phyloP scores from a whole-genome alignment of 2,797 vertebrate genomes.

The Lutjanus campechanus region DNA sequence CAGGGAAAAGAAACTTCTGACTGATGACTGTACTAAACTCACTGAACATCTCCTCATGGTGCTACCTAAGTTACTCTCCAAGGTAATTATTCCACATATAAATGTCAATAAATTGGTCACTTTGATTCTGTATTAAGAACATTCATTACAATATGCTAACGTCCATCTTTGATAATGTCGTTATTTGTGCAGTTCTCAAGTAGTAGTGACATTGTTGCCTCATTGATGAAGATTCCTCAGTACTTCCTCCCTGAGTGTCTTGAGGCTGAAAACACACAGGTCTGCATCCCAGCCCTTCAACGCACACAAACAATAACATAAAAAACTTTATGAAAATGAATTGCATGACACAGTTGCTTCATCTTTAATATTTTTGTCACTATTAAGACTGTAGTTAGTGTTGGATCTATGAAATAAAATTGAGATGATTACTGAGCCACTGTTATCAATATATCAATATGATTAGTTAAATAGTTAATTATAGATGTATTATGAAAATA shows the following conservation, averaged over 20 bases:
- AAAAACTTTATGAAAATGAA: not conserved
- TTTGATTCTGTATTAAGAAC: not conserved
- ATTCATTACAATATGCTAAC: not conserved
- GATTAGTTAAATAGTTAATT: not conserved
- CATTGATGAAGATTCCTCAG: slow-evolving; percentile 91
- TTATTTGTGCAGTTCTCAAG: slow-evolving; percentile 87
- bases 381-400: not conserved
- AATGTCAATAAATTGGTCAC: accelerated
- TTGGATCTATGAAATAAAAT: not conserved
- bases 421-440: not conserved
- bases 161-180: not conserved
- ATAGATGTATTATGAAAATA: not conserved
- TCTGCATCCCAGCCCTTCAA: slow-evolving; percentile 55
- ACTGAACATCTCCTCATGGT: slow-evolving; percentile 89
- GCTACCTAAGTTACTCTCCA: slow-evolving; percentile 91
- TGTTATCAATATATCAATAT: not conserved
- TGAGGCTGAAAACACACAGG: slow-evolving; percentile 81
- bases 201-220: slow-evolving; percentile 84
- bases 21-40: slow-evolving; percentile 89
- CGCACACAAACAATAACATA: not conserved
- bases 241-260: slow-evolving; percentile 87
- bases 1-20: slow-evolving; percentile 90
- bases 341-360: not conserved
- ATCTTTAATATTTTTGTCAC: not conserved
- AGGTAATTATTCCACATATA: slow-evolving; percentile 82